Evolutionary conservation across 2,113 vertebrate genomes (phyloP), one percentile per base, ranked within the genome.

Genomic region (Myotis yumanensis): DNA sequence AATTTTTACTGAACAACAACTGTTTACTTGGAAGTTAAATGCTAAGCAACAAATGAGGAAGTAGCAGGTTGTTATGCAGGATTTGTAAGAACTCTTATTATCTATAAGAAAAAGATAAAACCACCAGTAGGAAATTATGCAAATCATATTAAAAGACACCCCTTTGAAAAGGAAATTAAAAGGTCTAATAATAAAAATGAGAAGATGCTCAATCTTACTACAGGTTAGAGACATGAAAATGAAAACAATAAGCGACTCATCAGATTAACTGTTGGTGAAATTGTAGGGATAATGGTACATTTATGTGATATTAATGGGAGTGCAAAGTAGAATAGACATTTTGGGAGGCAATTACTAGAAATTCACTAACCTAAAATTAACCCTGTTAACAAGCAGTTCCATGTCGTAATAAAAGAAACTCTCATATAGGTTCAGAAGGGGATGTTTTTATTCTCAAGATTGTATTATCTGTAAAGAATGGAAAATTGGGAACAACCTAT

Each of bases 1-100:
- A 59, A 5, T 15, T 37, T 85, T 85, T 89, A 5, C 0, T 5
- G 85, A 66, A 11, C 18, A 76, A 43, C 6, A 57, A 11, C 30
- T 82, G 52, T 30, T 93, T 87, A 37, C 43, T 85, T 87, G 10
- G 37, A 85, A 88, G 64, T 90, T 68, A 81, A 85, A 82, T 80
- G 64, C 25, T 77, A 71, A 82, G 4, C 2, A 64, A 37, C 12
- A 59, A 73, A 54, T 48, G 23, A 81, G n/a, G 54, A 79, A 51
- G 35, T 30, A 85, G 37, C 59, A 85, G 64, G 57, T 68, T 40
- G 23, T 30, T 51, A 25, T 75, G 32, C 10, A 12, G 59, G 73
- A 72, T 84, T 72, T 73, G 30, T 77, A 62, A 96, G 80, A 80
- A 40, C 9, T 72, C 48, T 43, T 87, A 79, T 68, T 35, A 64